phyloP scores from a whole-genome alignment of 2,888 invertebrate species.

The Sinodicranocentrus sp. region DNA sequence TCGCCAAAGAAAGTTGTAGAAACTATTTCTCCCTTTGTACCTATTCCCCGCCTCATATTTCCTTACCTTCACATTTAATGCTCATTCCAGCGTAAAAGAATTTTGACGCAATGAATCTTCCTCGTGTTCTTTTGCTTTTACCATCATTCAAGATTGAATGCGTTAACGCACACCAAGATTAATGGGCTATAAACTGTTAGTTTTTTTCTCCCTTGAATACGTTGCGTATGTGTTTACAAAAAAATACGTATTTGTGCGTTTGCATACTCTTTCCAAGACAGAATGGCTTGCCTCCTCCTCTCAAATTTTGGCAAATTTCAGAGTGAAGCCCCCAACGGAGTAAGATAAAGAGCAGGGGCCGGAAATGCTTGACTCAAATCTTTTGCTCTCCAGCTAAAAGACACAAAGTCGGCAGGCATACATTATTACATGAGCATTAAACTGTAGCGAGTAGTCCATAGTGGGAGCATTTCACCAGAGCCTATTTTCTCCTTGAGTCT shows the following conservation, averaged over 20 bases:
- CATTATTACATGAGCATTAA: slow-evolving; percentile 27
- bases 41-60: background rate
- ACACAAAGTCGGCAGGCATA: slow-evolving; percentile 11
- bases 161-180: slow-evolving; percentile 69
- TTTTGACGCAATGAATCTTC: slow-evolving; percentile 56
- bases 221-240: too few relatives aligned
- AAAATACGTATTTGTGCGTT: background rate
- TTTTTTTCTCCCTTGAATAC: too few relatives aligned
- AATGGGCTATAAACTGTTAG: slow-evolving; percentile 71
- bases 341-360: slow-evolving; percentile 58
- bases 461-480: slow-evolving; percentile 20
- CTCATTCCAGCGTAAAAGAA: background rate
- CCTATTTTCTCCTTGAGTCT: slow-evolving; percentile 49
- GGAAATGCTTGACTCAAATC: slow-evolving; percentile 61
- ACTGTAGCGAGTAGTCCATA: background rate
- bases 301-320: slow-evolving; percentile 61
- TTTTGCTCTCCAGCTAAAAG: background rate
- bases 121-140: slow-evolving; percentile 52
- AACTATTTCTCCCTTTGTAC: background rate
- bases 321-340: slow-evolving; percentile 54
- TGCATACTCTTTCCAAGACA: background rate
- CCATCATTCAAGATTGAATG: slow-evolving; percentile 64
- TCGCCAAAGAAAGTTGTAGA: background rate
- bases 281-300: slow-evolving; percentile 36
- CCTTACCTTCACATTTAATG: background rate